A percentile compares a stretch with the other conserved stretches of the same genome.
Conservation (phyloP, 1,140 invertebrate genomes). For the Lepidurus arcticus region DNA sequence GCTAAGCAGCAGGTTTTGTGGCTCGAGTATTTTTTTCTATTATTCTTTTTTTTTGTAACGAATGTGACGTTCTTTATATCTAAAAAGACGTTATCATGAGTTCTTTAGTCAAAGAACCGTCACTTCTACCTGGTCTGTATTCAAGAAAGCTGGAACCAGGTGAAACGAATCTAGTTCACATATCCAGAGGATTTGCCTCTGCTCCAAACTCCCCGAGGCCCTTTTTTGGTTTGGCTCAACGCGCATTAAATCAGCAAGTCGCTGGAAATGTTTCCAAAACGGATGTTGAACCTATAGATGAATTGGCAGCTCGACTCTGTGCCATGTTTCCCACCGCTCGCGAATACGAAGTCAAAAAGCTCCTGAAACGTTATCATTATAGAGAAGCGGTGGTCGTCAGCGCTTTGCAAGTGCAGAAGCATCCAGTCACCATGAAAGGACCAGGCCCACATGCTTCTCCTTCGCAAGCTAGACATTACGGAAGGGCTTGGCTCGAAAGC, state of each 20-base stretch:
- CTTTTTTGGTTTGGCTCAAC: conserved; percentile 23
- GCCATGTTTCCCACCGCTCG: conserved; percentile 86
- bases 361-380: conserved; percentile 77
- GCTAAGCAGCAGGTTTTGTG: too few species aligned
- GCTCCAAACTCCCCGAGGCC: conserved; percentile 32
- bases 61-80: too few species aligned
- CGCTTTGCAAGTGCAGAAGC: conserved; percentile 85
- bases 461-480: not conserved
- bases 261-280: not conserved
- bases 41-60: too few species aligned
- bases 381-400: conserved; percentile 86
- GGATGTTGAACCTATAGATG: not conserved
- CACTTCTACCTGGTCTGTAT: not conserved
- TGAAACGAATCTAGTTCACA: not conserved
- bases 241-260: not conserved
- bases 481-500: not conserved
- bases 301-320: conserved; percentile 52
- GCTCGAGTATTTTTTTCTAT: too few species aligned
- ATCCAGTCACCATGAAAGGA: conserved; percentile 78
- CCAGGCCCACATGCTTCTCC: conserved; percentile 56
- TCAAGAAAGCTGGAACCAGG: not conserved
- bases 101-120: too few species aligned
- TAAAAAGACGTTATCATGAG: too few species aligned
- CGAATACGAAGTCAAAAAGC: conserved; percentile 76
- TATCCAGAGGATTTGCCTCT: conserved; percentile 27